phyloP scores from a whole-genome alignment of 2,113 vertebrate species.

The Vireo altiloquus region DNA sequence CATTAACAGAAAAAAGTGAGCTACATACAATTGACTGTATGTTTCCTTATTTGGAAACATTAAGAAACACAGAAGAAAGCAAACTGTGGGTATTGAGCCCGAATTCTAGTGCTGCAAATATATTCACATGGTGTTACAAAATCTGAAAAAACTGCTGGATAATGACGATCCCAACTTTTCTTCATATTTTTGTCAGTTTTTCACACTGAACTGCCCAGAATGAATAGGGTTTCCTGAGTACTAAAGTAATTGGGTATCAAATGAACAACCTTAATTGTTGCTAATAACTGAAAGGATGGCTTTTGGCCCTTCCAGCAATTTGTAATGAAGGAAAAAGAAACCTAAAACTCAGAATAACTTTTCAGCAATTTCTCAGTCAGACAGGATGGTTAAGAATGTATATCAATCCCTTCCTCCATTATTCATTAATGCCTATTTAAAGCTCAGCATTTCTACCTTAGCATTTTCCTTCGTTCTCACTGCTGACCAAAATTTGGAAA shows the following conservation, averaged over 20 bases:
- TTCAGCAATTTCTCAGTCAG: slow-evolving; percentile 9
- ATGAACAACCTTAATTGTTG: slow-evolving; percentile 37
- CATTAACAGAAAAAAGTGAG: neutral
- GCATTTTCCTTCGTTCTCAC: neutral
- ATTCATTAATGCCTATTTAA: neutral
- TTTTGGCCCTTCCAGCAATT: neutral
- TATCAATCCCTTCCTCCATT: neutral
- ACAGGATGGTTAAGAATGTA: neutral
- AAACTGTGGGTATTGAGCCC: neutral
- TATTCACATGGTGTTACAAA: neutral
- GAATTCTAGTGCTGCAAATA: neutral
- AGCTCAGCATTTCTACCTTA: neutral
- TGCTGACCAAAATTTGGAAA: neutral
- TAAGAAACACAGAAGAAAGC: neutral
- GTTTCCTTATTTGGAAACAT: neutral
- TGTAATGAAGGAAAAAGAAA: neutral
- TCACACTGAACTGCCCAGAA: slow-evolving; percentile 9
- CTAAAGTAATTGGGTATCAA: slow-evolving; percentile 27
- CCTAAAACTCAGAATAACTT: neutral
- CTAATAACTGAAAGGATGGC: slow-evolving; percentile 1
- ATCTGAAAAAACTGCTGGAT: neutral
- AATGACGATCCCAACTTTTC: neutral
- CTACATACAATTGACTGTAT: neutral
- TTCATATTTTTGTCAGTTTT: slow-evolving; percentile 35
- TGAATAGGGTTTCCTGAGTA: slow-evolving; percentile 29